phyloP scores from a whole-genome alignment of 2,888 invertebrate species.

The Thecophora atra region DNA sequence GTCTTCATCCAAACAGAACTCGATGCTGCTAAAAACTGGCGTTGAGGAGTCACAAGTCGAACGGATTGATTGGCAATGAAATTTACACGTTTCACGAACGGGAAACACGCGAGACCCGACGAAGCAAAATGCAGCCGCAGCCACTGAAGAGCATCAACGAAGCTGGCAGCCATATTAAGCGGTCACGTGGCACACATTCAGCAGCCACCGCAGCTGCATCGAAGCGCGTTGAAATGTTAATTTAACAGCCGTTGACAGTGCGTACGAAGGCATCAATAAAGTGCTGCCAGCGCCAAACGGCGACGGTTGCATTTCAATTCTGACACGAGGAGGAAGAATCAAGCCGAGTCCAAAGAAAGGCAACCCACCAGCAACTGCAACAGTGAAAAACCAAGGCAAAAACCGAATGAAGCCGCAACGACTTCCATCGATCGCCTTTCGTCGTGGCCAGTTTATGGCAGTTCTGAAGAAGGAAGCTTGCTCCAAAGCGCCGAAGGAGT shows the following conservation, averaged over 20 bases:
- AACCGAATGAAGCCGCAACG: background rate
- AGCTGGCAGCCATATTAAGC: slow-evolving; percentile 10
- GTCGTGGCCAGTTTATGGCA: too few relatives aligned
- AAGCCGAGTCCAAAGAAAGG: slow-evolving; percentile 4
- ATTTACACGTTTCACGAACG: slow-evolving; percentile 25
- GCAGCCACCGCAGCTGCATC: background rate
- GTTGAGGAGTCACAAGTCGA: slow-evolving; percentile 20
- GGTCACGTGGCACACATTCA: slow-evolving; percentile 31
- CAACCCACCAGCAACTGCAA: background rate
- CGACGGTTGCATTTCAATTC: background rate
- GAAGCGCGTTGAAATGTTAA: slow-evolving; percentile 35
- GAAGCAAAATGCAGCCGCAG: background rate
- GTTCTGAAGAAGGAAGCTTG: too few relatives aligned
- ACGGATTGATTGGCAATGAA: slow-evolving; percentile 23
- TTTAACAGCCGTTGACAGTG: slow-evolving; percentile 24
- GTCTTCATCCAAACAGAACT: background rate
- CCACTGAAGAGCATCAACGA: background rate
- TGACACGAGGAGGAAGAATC: background rate
- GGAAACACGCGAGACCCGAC: background rate
- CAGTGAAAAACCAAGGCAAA: background rate
- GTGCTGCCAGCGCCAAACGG: background rate
- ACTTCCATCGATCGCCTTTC: too few relatives aligned
- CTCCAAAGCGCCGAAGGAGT: background rate
- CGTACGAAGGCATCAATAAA: slow-evolving; percentile 19
- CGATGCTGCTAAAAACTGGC: background rate